Conservation (phyloP, 1,140 invertebrate genomes). For the Hycleus phaleratus region DNA sequence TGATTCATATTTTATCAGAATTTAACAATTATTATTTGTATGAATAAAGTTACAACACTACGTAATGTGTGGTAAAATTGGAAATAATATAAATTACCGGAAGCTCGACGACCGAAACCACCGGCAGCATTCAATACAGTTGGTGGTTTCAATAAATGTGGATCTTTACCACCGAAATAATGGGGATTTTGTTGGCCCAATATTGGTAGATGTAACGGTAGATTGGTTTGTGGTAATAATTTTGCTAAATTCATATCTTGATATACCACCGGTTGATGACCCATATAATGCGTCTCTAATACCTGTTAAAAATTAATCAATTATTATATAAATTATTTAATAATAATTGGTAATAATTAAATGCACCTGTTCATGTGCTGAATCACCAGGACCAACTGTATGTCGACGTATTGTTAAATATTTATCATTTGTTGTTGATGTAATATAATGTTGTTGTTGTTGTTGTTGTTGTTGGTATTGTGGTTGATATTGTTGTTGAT, state of each 20-base stretch:
- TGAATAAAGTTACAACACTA: too few relatives aligned
- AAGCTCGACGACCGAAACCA: constrained; percentile 82
- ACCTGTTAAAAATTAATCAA: constrained; percentile 28
- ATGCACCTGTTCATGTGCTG: constrained; percentile 58
- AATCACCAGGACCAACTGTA: constrained; percentile 87
- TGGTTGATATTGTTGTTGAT: constrained; percentile 32
- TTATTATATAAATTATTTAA: too few relatives aligned
- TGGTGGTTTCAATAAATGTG: constrained; percentile 87
- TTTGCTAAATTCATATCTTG: constrained; percentile 31
- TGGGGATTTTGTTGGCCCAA: constrained; percentile 69
- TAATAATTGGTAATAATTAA: too few relatives aligned
- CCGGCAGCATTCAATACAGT: constrained; percentile 76
- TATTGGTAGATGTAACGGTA: constrained; percentile 66
- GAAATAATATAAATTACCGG: constrained; percentile 36
- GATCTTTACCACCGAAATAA: constrained; percentile 86
- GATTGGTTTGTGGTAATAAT: constrained; percentile 54
- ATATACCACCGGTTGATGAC: constrained; percentile 19
- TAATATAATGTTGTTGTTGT: constrained; percentile 18
- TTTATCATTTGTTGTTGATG: constrained; percentile 32
- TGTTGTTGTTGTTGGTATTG: constrained; percentile 28
- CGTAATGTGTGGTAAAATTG: too few relatives aligned
- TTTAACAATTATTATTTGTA: too few relatives aligned
- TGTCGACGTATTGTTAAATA: constrained; percentile 61
- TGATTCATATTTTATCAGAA: too few relatives aligned
- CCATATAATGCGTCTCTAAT: constrained; percentile 44